Conservation (phyloP, 2,113 vertebrate genomes). For the Corythornis cristatus region DNA sequence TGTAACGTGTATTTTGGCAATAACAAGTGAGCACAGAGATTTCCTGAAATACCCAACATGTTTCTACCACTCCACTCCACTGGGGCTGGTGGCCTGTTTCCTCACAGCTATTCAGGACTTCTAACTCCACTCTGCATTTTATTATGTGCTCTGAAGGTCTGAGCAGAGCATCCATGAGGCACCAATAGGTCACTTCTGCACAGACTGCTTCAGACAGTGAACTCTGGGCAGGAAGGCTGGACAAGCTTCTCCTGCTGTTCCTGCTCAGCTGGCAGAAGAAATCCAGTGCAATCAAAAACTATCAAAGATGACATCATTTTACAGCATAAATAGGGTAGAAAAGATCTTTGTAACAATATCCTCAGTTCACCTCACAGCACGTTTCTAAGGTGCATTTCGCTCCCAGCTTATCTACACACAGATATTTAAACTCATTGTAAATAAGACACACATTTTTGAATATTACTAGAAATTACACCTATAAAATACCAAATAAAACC, state of each 20-base stretch:
- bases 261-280: neutral
- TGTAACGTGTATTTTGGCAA: neutral
- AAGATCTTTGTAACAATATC: neutral
- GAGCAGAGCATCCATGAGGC: neutral
- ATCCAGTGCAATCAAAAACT: neutral
- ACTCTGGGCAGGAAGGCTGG: neutral
- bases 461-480: conserved; percentile 56
- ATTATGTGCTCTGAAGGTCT: neutral
- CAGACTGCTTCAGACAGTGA: rapidly evolving
- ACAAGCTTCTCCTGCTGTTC: neutral
- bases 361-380: neutral
- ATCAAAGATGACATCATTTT: neutral
- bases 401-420: neutral
- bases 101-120: neutral
- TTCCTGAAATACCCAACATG: neutral
- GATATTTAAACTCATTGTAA: conserved; percentile 56
- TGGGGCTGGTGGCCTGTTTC: neutral
- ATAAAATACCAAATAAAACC: conserved; percentile 63
- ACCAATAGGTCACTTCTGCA: neutral
- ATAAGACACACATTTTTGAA: conserved; percentile 48
- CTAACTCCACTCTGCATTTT: neutral
- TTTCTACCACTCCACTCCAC: neutral
- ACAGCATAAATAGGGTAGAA: neutral
- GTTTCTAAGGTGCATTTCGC: neutral
- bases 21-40: neutral